Percentiles rank a stretch among this genome's conserved stretches.
Evolutionary conservation across 2,797 vertebrate genomes (phyloP).

Genomic region (Apogon talboti): DNA sequence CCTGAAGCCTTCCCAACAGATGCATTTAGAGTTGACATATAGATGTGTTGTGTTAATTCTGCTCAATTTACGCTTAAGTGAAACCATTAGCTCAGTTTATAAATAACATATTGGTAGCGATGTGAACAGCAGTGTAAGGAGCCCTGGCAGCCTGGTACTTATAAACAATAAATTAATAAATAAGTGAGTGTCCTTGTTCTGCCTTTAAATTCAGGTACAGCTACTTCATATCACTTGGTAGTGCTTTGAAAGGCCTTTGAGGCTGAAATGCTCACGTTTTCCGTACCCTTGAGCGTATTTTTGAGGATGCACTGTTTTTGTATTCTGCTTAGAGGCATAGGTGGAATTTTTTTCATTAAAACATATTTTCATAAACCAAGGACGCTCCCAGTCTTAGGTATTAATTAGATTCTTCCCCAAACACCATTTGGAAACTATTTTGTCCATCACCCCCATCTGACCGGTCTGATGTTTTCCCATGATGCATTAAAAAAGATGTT

Average conservation of each 20-base stretch:
- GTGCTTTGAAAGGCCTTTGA: constrained; percentile 31
- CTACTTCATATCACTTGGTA: constrained; percentile 30
- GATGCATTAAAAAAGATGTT: constrained; percentile 6
- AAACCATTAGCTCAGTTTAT: constrained; percentile 5
- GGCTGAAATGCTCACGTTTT: constrained; percentile 33
- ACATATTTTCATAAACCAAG: constrained; percentile 34
- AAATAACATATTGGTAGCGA: constrained; percentile 8
- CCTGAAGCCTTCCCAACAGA: neutral
- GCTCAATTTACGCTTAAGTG: neutral
- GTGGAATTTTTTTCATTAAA: constrained; percentile 39
- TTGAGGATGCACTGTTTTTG: constrained; percentile 31
- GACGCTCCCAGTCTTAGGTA: constrained; percentile 30
- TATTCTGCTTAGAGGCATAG: constrained; percentile 24
- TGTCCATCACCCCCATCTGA: constrained; percentile 7
- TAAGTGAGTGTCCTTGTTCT: constrained; percentile 34
- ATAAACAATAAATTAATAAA: constrained; percentile 21
- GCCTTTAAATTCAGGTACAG: constrained; percentile 44
- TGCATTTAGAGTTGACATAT: neutral
- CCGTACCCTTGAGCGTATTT: constrained; percentile 37
- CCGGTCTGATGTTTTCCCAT: constrained; percentile 11
- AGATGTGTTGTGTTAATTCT: constrained; percentile 12
- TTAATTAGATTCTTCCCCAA: constrained; percentile 27
- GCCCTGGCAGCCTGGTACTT: constrained; percentile 18
- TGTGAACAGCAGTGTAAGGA: neutral
- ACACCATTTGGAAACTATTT: constrained; percentile 27